These are phyloP conservation scores for Phortica magna DNA, from an alignment of 2,888 invertebrate genomes.

Conservation along the genomic window DNA sequence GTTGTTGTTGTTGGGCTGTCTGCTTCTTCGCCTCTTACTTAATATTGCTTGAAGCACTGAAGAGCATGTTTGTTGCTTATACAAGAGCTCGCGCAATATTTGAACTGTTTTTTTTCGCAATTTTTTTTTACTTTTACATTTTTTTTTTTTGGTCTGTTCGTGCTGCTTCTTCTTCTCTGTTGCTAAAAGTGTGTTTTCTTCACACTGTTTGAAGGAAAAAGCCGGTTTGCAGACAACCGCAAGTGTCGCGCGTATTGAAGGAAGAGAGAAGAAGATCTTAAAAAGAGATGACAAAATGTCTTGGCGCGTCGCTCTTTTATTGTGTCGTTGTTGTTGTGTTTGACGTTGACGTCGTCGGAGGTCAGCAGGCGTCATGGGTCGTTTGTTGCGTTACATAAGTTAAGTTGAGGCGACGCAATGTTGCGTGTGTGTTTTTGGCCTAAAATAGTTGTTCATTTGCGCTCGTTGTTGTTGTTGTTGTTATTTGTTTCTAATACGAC, in stretches of 20 bases:
- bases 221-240: slow-evolving; percentile 22
- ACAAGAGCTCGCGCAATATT: not conserved
- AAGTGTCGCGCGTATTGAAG: too few relatives aligned
- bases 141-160: not conserved
- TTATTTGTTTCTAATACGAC: not conserved
- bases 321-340: not conserved
- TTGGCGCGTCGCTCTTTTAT: not conserved
- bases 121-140: slow-evolving; percentile 22
- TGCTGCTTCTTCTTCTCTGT: not conserved
- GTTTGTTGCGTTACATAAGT: slow-evolving; percentile 29
- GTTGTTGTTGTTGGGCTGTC: too few relatives aligned
- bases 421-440: not conserved
- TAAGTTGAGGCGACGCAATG: not conserved
- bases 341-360: not conserved
- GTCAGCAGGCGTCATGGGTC: not conserved
- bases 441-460: slow-evolving; percentile 5
- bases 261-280: not conserved
- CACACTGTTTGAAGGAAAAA: not conserved
- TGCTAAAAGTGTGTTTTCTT: not conserved
- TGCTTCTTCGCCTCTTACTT: too few relatives aligned
- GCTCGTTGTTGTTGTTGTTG: not conserved
- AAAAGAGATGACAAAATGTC: not conserved
- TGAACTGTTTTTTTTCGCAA: not conserved
- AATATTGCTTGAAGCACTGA: too few relatives aligned
- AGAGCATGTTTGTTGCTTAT: not conserved